These are phyloP conservation scores for Cremastobaeus sp. DNA, from an alignment of 2,888 invertebrate species.

Conservation along the genomic window DNA sequence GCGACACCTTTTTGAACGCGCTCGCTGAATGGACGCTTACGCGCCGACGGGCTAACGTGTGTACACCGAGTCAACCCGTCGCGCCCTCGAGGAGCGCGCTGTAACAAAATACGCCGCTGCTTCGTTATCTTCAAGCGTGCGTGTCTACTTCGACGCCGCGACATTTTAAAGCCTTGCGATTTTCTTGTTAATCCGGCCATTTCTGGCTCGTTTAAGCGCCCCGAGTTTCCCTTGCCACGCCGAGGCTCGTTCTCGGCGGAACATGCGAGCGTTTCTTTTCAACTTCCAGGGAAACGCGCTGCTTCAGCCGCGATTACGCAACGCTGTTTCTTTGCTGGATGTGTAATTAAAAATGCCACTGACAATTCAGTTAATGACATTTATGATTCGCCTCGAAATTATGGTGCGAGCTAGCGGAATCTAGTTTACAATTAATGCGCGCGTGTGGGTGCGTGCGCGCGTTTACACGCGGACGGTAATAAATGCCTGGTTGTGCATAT, in stretches of 20 bases:
- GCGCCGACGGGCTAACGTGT: constrained; percentile 73
- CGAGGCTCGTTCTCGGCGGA: too few species aligned
- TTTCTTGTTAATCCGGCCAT: constrained; percentile 54
- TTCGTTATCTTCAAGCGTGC: constrained; percentile 54
- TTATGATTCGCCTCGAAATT: constrained; percentile 40
- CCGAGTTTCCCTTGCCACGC: constrained; percentile 34
- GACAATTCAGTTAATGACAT: constrained; percentile 43
- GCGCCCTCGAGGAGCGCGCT: constrained; percentile 38
- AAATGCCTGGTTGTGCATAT: too few species aligned
- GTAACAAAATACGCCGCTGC: constrained; percentile 54
- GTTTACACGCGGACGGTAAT: too few species aligned
- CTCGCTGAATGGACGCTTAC: constrained; percentile 75
- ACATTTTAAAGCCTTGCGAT: constrained; percentile 38
- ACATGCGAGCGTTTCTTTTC: constrained; percentile 37
- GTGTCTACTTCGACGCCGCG: constrained; percentile 29
- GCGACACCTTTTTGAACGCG: constrained; percentile 77
- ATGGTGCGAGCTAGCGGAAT: too few species aligned
- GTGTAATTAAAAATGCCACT: constrained; percentile 40
- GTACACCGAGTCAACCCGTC: constrained; percentile 60
- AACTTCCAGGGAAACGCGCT: constrained; percentile 24
- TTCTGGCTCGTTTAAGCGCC: constrained; percentile 34
- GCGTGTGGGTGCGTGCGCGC: too few species aligned
- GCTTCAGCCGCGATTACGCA: constrained; percentile 44
- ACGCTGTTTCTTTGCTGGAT: constrained; percentile 28
- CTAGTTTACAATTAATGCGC: too few species aligned